Evolutionary conservation across 2,888 invertebrate species (phyloP), one percentile per base, ranked within the genome.

Genomic region (Branchellion lobata): DNA sequence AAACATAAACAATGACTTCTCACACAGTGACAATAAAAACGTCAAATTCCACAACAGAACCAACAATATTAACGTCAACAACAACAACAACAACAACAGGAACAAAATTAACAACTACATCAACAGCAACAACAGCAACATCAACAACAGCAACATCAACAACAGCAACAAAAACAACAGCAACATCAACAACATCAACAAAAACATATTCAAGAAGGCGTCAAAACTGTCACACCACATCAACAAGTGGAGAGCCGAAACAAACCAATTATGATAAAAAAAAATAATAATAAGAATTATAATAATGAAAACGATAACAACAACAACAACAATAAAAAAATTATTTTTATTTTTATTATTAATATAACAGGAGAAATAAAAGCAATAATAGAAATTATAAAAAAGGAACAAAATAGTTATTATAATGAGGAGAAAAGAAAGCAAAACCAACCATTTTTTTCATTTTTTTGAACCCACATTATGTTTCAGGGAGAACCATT

Each of bases 211-310:
- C 34, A 61, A 5, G 24, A 80, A 81, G 40, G 47, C 40, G n/a
- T 27, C 51, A 40, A 80, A 81, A 71, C 36, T 72, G n/a, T 79
- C 80, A 29, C 81, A 81, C 65, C 81, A 81, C 71, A 53, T 81
- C 51, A 81, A 79, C 79, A 74, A 80, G 57, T 81, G 81, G 81
- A 78, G 81, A n/a, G 81, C 61, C 8, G 81, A 81, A 33, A 81
- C 81, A n/a, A 81, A 81, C 65, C 81, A 80, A 34, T 68, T 81
- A 14, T 79, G 34, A 79, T 1, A 36, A 14, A 57, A 57, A 40
- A 40, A 40, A 40, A 40, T 40, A 40, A 40, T 8, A 40, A 5
- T 40, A 40, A 40, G 14, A 40, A 40, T 40, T 40, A 40, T 40
- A n/a, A n/a, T n/a, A n/a, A n/a, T n/a, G n/a, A n/a, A n/a, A n/a